phyloP scores from a whole-genome alignment of 2,113 vertebrate species.

The Ellobius talpinus region DNA sequence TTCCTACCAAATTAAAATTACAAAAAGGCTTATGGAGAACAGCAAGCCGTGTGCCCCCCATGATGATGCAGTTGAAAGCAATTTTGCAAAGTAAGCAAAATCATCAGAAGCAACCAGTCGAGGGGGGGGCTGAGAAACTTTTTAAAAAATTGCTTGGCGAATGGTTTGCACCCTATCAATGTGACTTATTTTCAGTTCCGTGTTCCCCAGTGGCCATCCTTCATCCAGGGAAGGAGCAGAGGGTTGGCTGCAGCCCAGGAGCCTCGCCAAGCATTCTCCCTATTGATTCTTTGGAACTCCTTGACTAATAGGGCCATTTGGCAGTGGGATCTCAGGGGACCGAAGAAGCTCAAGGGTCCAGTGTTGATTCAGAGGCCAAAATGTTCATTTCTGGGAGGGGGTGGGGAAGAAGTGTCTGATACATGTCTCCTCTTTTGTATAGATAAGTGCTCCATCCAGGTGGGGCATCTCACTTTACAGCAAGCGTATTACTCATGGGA shows the following conservation, averaged over 20 bases:
- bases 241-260: neutral
- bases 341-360: neutral
- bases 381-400: neutral
- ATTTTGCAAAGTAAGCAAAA: neutral
- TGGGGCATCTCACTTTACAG: neutral
- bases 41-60: fast-evolving
- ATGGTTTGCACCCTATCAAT: neutral
- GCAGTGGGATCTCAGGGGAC: neutral
- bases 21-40: neutral
- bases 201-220: neutral
- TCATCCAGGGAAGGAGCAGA: neutral
- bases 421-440: neutral
- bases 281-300: neutral
- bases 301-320: slow-evolving; percentile 33
- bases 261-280: neutral
- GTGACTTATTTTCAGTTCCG: neutral
- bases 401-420: neutral
- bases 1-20: neutral
- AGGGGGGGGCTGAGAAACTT: neutral
- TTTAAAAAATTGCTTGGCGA: neutral
- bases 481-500: neutral
- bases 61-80: neutral
- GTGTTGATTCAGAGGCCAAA: neutral
- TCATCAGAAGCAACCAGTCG: neutral
- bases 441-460: neutral